A percentile compares a stretch with the other conserved stretches of the same genome.
phyloP scores from a whole-genome alignment of 1,140 invertebrate species.

The Danaus plexippus region DNA sequence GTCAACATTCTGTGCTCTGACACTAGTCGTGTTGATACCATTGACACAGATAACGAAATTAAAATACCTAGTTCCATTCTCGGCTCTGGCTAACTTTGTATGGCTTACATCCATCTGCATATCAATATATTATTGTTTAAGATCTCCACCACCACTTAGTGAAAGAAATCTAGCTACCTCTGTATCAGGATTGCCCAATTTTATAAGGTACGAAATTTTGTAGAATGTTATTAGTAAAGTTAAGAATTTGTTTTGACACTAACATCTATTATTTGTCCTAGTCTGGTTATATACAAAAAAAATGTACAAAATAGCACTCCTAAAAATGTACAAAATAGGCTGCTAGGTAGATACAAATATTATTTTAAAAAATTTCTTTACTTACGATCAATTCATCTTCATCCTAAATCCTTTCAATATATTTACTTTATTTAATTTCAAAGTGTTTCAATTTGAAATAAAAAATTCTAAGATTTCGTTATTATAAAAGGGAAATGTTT shows the following conservation, averaged over 20 bases:
- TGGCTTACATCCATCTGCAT: slow-evolving; percentile 80
- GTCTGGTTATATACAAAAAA: too few species aligned
- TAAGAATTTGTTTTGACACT: too few species aligned
- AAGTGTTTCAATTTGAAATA: too few species aligned
- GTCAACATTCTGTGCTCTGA: slow-evolving; percentile 72
- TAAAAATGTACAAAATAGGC: neutral
- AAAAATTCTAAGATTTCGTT: too few species aligned
- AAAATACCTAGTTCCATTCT: slow-evolving; percentile 84
- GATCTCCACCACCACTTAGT: slow-evolving; percentile 59
- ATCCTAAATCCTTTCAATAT: too few species aligned
- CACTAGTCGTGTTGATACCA: slow-evolving; percentile 74
- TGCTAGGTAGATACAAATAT: too few species aligned
- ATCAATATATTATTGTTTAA: slow-evolving; percentile 83
- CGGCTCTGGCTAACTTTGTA: slow-evolving; percentile 79
- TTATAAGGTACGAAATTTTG: slow-evolving; percentile 70
- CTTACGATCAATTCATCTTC: too few species aligned
- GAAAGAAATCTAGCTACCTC: slow-evolving; percentile 71
- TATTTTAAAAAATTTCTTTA: too few species aligned
- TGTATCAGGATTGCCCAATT: slow-evolving; percentile 74
- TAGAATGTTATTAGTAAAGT: too few species aligned
- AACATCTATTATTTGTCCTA: too few species aligned
- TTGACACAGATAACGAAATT: slow-evolving; percentile 79
- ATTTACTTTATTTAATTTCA: too few species aligned
- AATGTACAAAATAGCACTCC: neutral
- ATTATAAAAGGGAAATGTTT: too few species aligned